Percentiles rank a stretch among this genome's conserved stretches.
Evolutionary conservation across 53 echinoderm and acorn worm species (phyloP).

Genomic region (Actinopyga echinites): DNA sequence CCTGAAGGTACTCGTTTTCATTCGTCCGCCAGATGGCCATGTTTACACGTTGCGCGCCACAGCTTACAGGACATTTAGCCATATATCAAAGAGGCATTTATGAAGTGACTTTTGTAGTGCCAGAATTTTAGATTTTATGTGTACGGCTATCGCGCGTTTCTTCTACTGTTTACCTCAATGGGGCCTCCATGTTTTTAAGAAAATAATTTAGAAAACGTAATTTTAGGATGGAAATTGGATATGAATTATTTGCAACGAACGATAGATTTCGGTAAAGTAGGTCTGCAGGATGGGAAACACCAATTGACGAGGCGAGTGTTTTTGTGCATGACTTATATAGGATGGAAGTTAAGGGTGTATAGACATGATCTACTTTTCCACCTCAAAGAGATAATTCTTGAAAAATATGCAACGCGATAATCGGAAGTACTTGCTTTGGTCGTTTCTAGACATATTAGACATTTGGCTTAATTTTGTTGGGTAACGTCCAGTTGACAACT

Average conservation of each 20-base stretch:
- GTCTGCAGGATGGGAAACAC: background rate
- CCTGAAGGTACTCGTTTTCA: too few relatives aligned
- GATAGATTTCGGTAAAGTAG: conserved; percentile 8
- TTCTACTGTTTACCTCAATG: background rate
- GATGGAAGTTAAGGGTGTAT: too few relatives aligned
- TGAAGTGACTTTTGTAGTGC: conserved; percentile 16
- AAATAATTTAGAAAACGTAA: conserved; percentile 19
- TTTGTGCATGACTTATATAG: too few relatives aligned
- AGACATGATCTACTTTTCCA: too few relatives aligned
- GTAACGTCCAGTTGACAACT: too few relatives aligned
- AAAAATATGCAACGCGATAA: too few relatives aligned
- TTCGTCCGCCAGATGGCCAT: conserved; percentile 7
- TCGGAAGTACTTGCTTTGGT: too few relatives aligned
- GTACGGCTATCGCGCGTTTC: background rate
- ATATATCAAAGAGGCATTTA: conserved; percentile 35
- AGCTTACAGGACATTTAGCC: conserved; percentile 1
- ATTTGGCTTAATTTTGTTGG: too few relatives aligned
- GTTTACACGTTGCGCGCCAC: conserved; percentile 36
- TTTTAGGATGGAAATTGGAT: conserved; percentile 14
- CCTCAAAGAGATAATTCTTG: too few relatives aligned
- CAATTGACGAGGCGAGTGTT: too few relatives aligned
- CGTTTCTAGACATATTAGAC: too few relatives aligned
- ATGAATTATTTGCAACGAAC: conserved; percentile 31
- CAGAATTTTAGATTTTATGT: background rate
- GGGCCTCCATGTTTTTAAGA: background rate